These are phyloP conservation scores for Sander vitreus DNA, from an alignment of 2,113 vertebrate genomes.

Conservation along the genomic window DNA sequence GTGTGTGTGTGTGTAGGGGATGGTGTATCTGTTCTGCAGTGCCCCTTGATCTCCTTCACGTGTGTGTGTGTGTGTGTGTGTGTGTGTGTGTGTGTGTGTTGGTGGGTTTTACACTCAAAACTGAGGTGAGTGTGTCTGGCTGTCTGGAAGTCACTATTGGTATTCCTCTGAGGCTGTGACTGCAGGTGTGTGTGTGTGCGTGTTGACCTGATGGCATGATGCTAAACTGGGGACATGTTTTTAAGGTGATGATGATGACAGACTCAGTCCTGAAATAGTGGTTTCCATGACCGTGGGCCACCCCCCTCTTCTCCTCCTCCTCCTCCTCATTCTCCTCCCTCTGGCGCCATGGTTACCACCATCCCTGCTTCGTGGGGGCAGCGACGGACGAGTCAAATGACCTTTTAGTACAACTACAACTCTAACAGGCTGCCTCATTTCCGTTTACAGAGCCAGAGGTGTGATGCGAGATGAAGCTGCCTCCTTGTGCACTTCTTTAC, in stretches of 20 bases:
- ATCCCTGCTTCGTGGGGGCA: slow-evolving; percentile 15
- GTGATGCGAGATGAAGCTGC: background rate
- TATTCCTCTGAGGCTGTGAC: slow-evolving; percentile 73
- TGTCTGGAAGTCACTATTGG: slow-evolving; percentile 58
- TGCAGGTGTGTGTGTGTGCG: slow-evolving; percentile 58
- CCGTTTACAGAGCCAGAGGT: background rate
- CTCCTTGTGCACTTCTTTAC: background rate
- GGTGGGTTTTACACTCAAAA: slow-evolving; percentile 29
- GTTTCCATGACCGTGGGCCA: slow-evolving; percentile 54
- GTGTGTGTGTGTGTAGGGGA: background rate
- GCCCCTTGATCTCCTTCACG: slow-evolving; percentile 33
- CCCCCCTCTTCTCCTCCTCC: background rate
- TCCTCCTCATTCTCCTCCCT: slow-evolving; percentile 27
- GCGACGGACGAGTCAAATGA: slow-evolving; percentile 47
- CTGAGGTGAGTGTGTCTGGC: slow-evolving; percentile 32
- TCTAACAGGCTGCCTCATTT: slow-evolving; percentile 15
- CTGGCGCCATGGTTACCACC: slow-evolving; percentile 60
- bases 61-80: slow-evolving; percentile 29
- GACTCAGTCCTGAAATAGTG: slow-evolving; percentile 44
- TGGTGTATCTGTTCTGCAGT: slow-evolving; percentile 41
- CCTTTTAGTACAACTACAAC: slow-evolving; percentile 56
- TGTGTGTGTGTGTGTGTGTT: slow-evolving; percentile 3
- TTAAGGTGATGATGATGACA: slow-evolving; percentile 43
- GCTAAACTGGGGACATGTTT: slow-evolving; percentile 22
- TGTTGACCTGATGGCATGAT: slow-evolving; percentile 27